These are phyloP conservation scores for Eristalis tenax DNA, from an alignment of 2,888 invertebrate species.

Conservation along the genomic window DNA sequence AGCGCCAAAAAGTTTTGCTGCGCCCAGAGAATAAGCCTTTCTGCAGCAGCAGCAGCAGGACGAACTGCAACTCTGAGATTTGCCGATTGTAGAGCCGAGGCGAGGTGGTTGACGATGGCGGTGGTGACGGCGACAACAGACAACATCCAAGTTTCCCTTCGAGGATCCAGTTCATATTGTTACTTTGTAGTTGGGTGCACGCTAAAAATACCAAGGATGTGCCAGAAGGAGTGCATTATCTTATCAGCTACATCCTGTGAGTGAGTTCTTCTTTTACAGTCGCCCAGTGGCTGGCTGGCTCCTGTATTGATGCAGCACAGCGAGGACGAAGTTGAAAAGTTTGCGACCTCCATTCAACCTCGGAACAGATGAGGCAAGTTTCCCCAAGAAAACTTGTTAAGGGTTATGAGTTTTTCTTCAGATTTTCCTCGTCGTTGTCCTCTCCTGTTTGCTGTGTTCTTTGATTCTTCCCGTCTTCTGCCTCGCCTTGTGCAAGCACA, in stretches of 20 bases:
- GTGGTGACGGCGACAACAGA: slow-evolving; percentile 49
- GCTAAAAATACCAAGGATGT: slow-evolving; percentile 65
- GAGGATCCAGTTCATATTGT: slow-evolving; percentile 63
- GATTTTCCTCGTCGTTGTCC: slow-evolving; percentile 20
- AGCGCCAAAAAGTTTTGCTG: slow-evolving; percentile 65
- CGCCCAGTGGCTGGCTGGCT: slow-evolving; percentile 7
- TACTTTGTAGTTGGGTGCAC: slow-evolving; percentile 58
- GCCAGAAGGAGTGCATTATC: slow-evolving; percentile 70
- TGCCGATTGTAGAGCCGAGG: no score
- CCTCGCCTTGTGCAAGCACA: slow-evolving; percentile 62
- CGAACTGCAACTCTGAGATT: no score
- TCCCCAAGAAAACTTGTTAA: slow-evolving; percentile 68
- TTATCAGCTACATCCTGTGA: slow-evolving; percentile 70
- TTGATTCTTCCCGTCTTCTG: background rate
- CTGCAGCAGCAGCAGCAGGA: slow-evolving; percentile 29
- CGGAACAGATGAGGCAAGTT: slow-evolving; percentile 70
- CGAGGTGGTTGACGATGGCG: slow-evolving; percentile 7
- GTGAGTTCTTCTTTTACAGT: slow-evolving; percentile 29
- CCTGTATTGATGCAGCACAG: slow-evolving; percentile 59
- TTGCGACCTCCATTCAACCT: slow-evolving; percentile 71
- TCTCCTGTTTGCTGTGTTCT: slow-evolving; percentile 5
- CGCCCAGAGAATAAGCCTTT: slow-evolving; percentile 59
- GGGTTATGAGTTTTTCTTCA: slow-evolving; percentile 69
- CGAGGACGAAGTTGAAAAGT: slow-evolving; percentile 67
- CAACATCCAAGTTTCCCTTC: slow-evolving; percentile 51